These are phyloP conservation scores for Elephas maximus DNA, from an alignment of 2,113 vertebrate species.

Conservation along the genomic window DNA sequence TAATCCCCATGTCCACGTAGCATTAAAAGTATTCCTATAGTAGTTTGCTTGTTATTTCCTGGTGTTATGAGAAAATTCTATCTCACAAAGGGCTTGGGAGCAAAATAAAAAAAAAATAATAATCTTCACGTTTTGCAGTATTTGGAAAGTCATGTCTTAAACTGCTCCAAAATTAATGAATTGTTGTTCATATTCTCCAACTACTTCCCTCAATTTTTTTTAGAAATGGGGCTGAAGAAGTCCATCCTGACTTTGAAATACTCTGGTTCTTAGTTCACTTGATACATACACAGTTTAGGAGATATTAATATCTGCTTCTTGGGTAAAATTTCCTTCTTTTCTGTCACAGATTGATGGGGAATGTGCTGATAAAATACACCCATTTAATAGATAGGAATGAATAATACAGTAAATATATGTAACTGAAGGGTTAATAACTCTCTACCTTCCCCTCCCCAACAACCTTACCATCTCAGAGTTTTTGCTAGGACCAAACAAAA, in stretches of 20 bases:
- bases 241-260: background rate
- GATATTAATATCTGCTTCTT: background rate
- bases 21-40: constrained; percentile 2
- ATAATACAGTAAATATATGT: background rate
- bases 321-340: constrained; percentile 4
- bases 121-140: background rate
- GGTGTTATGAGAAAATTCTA: constrained; percentile 4
- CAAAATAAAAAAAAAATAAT: background rate
- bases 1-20: background rate
- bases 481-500: background rate
- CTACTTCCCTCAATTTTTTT: background rate
- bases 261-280: background rate
- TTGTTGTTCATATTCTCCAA: constrained; percentile 28
- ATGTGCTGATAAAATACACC: background rate
- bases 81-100: background rate
- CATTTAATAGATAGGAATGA: background rate
- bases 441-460: background rate
- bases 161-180: background rate
- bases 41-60: background rate
- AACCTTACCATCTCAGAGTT: background rate
- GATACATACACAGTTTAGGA: background rate
- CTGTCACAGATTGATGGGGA: background rate
- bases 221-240: background rate
- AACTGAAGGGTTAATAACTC: background rate
- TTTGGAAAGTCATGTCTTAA: constrained; percentile 24